Conservation (phyloP, 1,140 invertebrate genomes). For the Pseudachorutes palmiensis region DNA sequence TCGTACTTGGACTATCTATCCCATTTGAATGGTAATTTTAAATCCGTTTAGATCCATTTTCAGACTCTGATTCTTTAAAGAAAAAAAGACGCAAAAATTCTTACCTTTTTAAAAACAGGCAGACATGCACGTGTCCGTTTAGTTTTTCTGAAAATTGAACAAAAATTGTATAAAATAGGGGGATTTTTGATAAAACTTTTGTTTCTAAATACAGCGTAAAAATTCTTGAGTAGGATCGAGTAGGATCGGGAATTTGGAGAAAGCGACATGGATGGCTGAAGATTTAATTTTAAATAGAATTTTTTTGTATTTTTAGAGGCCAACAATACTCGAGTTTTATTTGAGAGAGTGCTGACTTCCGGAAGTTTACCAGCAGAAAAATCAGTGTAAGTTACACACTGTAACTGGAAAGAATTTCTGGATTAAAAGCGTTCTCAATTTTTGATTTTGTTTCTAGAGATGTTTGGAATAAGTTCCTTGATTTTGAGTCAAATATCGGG, state of each 20-base stretch:
- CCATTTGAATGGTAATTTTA: slow-evolving; percentile 80
- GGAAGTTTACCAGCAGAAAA: slow-evolving; percentile 85
- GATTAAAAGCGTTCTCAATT: slow-evolving; percentile 10
- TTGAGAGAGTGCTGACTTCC: slow-evolving; percentile 90
- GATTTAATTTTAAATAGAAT: no score
- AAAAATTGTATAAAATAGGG: no score
- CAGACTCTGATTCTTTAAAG: neutral
- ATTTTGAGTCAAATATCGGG: slow-evolving; percentile 97
- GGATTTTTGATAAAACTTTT: no score
- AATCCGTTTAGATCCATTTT: neutral
- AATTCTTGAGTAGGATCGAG: no score
- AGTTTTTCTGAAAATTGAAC: no score
- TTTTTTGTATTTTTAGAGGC: slow-evolving; percentile 65
- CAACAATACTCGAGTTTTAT: slow-evolving; percentile 95
- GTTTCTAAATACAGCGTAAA: no score
- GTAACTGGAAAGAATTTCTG: neutral
- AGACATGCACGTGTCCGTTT: no score
- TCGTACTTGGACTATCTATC: slow-evolving; percentile 96
- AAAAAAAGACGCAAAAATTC: neutral
- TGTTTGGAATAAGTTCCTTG: slow-evolving; percentile 96
- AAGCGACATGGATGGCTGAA: no score
- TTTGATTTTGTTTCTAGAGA: slow-evolving; percentile 53
- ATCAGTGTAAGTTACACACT: slow-evolving; percentile 61
- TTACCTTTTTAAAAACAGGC: slow-evolving; percentile 25
- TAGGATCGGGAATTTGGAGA: no score